Base-by-base conservation (phyloP, 2,113 vertebrate genomes). In the Coreoperca whiteheadi region DNA sequence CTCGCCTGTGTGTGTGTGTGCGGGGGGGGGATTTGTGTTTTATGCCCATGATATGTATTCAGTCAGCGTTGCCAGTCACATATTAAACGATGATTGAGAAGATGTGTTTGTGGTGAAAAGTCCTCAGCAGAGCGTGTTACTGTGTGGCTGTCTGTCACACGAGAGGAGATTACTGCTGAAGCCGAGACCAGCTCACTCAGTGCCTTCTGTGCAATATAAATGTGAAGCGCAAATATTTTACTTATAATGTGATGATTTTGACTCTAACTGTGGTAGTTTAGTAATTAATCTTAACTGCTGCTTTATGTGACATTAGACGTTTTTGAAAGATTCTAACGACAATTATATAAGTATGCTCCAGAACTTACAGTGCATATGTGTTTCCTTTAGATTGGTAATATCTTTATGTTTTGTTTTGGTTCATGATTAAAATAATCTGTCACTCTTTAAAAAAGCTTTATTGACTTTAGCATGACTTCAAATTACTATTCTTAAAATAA, bases 91-190 rank as follows among this genome's bases (percentile, higher is more conserved):
- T 67, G 64, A 72, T n/a, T 76, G 46, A 60, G 68, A 66, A 46
- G 34, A 73, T 18, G 23, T n/a, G 63, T 84, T 70, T 81, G 82
- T 81, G 83, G 32, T 32, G 37, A 51, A 74, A 76, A 64, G 50
- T 79, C 57, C 68, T 76, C 66, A 20, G 56, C 74, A 84, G 59
- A 82, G 34, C 70, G 61, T 80, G 78, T 78, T 54, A 53, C 11
- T 68, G 79, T 30, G 53, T 79, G 78, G 67, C 86, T 88, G 68
- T 83, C 86, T 88, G 68, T 83, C 81, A 85, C 73, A 75, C 57
- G 28, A 74, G 51, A 80, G 41, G 51, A 82, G 76, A 88, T 89
- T 85, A 79, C 71, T 57, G 74, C 37, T 16, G 6, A 84, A 37
- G 4, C 63, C 60, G 39, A 81, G 41, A 23, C 46, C 43, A 53